Conservation (phyloP, 2,113 vertebrate genomes). For the Epinephelus cyanopodus region DNA sequence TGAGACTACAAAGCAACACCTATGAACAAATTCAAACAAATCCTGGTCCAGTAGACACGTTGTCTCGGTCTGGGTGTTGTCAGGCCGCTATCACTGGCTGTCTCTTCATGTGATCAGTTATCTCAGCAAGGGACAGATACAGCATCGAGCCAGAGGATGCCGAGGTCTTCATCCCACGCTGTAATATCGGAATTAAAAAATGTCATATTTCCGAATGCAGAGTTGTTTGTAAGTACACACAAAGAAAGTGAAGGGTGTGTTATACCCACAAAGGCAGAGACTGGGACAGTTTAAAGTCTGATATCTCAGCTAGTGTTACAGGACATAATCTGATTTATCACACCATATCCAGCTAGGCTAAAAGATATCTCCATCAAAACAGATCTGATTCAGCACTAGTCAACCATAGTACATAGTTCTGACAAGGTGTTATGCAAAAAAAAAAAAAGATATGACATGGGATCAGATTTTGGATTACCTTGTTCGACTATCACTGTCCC, state of each 20-base stretch:
- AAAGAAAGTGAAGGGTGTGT: constrained; percentile 1
- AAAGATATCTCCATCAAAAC: constrained; percentile 59
- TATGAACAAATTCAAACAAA: background rate
- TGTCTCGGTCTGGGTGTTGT: background rate
- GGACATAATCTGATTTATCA: constrained; percentile 53
- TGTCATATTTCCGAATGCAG: constrained; percentile 8
- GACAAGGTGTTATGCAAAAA: constrained; percentile 37
- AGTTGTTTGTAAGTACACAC: constrained; percentile 20
- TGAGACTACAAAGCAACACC: background rate
- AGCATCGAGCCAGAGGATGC: constrained; percentile 9
- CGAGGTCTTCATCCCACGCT: constrained; percentile 23
- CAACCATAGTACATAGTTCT: constrained; percentile 24
- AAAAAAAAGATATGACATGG: constrained; percentile 30
- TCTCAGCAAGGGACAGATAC: constrained; percentile 4
- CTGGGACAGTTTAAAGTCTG: constrained; percentile 26
- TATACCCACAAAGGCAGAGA: constrained; percentile 26
- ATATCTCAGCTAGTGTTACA: constrained; percentile 43
- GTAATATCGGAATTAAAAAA: constrained; percentile 25
- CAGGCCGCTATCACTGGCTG: background rate
- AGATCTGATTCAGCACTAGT: constrained; percentile 48
- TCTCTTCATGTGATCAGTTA: constrained; percentile 18
- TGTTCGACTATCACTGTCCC: constrained; percentile 17
- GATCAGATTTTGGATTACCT: constrained; percentile 49
- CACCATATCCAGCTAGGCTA: constrained; percentile 35
- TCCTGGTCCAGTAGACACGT: background rate